Evolutionary conservation across 2,888 invertebrate species (phyloP), one percentile per base, ranked within the genome.

Genomic region (Hoplodrina blanda): DNA sequence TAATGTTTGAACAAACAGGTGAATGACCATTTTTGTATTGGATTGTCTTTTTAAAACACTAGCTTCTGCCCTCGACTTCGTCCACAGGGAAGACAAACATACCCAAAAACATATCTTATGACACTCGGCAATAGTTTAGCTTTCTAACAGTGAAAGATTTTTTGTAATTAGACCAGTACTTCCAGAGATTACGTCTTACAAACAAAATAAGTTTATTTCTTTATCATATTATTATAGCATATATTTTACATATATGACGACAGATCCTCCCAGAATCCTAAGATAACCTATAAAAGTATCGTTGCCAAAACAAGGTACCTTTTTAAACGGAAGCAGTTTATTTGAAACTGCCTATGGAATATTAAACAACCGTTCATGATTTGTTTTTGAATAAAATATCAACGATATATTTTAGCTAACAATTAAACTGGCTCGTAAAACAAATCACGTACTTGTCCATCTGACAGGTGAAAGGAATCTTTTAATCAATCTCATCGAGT

Each of bases 391-490:
- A 63, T 52, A 50, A n/a, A 50, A 55, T 69, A 54, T 63, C 57
- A 59, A 56, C 68, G 55, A 52, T 63, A 66, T 20, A 59, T 71
- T 73, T 76, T 17, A 17, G 55, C 46, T 11, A 76, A 68, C 69
- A 72, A 78, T 69, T 64, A 71, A 69, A 52, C 19, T 57, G 25
- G 20, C 68, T 70, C 65, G 54, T 61, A 55, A 71, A 53, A 37
- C 65, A 63, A 37, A 63, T 63, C 75, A 78, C 61, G 72, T 61
- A 65, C 15, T 57, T 37, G 41, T 66, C 46, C 44, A 61, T 33
- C 60, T 60, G 78, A 78, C 71, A 80, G 74, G 74, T 74, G 78
- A 80, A 82, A 80, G 67, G 69, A 61, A 69, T 70, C 52, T 52
- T 77, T 33, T 57, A 81, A 81, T 78, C 70, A 75, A 78, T 80